Evolutionary conservation across 2,113 vertebrate species (phyloP), one percentile per base, ranked within the genome.

Genomic region (Paedocypris sp.): DNA sequence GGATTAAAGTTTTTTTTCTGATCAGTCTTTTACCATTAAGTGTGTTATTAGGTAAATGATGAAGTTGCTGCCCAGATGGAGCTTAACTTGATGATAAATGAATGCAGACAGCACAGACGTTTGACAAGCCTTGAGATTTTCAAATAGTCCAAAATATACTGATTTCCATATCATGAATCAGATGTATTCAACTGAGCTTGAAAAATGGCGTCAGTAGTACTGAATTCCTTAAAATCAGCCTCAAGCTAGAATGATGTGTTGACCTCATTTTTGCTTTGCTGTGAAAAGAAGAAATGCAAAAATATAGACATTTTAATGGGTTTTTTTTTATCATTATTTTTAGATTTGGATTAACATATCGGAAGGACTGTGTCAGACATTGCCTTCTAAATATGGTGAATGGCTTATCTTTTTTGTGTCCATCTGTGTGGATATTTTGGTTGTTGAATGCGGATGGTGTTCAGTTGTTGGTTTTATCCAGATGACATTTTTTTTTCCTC

Each of bases 341-440:
- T 66, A 22, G 69, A 75, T 57, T 26, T 62, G 64, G 75, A 78
- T 80, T 74, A 70, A 60, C 25, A 51, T 73, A 31, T 72, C 56
- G 60, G 35, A 26, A 68, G 61, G 51, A 71, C 66, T 75, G 28
- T 65, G 23, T 64, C 49, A 22, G 48, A 64, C 38, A 54, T 59
- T 29, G 15, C 19, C 11, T 46, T 25, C 62, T 63, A 38, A 23
- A 59, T 60, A 23, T 62, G 32, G 71, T 58, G 62, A 52, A 69
- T 62, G 62, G 15, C 12, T 53, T 7, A 4, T 53, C 13, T 15
- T 4, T 41, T 46, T 10, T 16, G 35, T 62, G 32, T 25, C 62
- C 13, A 11, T 43, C 45, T 60, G 4, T 52, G 46, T 22, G 48
- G 29, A 51, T 66, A 36, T 57, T 62, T 48, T 12, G 4, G 1